A percentile compares a stretch with the other conserved stretches of the same genome.
Evolutionary conservation across 1,140 invertebrate species (phyloP).

Genomic region (Ceratoteleas bidentatus): DNA sequence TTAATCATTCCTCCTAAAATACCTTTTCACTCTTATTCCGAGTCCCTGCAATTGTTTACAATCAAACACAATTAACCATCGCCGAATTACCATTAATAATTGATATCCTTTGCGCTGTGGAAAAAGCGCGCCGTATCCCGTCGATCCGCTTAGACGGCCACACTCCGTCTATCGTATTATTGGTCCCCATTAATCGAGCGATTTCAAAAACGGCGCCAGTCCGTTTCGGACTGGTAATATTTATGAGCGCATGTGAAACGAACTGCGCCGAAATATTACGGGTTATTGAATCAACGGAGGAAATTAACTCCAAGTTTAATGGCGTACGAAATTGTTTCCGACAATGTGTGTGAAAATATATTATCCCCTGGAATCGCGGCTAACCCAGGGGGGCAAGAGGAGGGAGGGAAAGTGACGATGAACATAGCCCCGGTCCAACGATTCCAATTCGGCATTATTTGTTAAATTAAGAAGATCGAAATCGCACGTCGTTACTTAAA

Average conservation of each 20-base stretch:
- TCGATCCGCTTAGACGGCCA: conserved; percentile 22
- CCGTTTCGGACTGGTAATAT: conserved; percentile 28
- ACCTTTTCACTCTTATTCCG: too few relatives aligned
- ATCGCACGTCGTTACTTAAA: conserved; percentile 33
- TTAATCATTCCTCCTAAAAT: too few relatives aligned
- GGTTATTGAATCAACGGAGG: conserved; percentile 51
- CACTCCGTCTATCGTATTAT: conserved; percentile 18
- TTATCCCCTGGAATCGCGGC: background rate
- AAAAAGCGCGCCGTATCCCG: conserved; percentile 4
- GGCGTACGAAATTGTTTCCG: conserved; percentile 53
- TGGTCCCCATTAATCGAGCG: conserved; percentile 15
- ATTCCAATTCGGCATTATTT: conserved; percentile 20
- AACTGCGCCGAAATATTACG: conserved; percentile 46
- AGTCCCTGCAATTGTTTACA: background rate
- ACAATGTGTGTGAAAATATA: conserved; percentile 50
- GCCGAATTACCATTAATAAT: conserved; percentile 4
- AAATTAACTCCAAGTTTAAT: conserved; percentile 60
- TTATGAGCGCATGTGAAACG: conserved; percentile 52
- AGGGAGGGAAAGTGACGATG: background rate
- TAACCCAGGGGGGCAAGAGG: background rate
- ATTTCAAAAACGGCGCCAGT: conserved; percentile 33
- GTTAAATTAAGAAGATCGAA: conserved; percentile 42
- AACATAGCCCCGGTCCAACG: conserved; percentile 16
- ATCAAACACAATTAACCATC: conserved; percentile 11
- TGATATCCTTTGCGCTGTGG: background rate